These are phyloP conservation scores for Pocota personata DNA, from an alignment of 2,888 invertebrate genomes.

Conservation along the genomic window DNA sequence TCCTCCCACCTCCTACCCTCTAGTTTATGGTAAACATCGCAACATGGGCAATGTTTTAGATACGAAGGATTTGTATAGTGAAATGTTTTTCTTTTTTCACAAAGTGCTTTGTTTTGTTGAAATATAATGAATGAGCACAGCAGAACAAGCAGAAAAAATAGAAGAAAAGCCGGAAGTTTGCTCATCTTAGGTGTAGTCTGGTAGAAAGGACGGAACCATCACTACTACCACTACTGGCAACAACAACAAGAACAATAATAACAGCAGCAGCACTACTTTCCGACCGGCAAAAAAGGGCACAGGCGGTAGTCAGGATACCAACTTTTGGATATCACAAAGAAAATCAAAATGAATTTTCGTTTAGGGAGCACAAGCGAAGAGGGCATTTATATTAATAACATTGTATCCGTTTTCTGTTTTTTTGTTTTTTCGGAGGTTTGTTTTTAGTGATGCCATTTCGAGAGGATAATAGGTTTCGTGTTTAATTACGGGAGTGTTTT, in stretches of 20 bases:
- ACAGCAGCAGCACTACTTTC: neutral
- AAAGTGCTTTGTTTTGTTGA: conserved; percentile 58
- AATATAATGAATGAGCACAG: conserved; percentile 51
- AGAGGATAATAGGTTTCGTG: conserved; percentile 24
- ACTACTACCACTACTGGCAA: neutral
- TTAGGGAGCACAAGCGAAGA: conserved; percentile 29
- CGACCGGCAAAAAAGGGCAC: conserved; percentile 30
- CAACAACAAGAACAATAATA: neutral
- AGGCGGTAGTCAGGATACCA: conserved; percentile 46
- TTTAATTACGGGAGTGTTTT: conserved; percentile 15
- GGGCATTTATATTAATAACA: conserved; percentile 54
- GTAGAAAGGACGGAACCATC: neutral
- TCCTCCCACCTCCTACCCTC: neutral
- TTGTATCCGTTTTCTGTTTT: conserved; percentile 45
- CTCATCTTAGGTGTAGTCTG: conserved; percentile 35
- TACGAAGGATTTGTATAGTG: conserved; percentile 11
- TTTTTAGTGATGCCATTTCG: conserved; percentile 55
- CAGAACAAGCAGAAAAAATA: neutral
- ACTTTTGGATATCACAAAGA: conserved; percentile 55
- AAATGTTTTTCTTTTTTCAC: conserved; percentile 24
- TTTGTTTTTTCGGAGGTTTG: neutral
- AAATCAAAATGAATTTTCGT: conserved; percentile 64
- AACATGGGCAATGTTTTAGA: conserved; percentile 19
- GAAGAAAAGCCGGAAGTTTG: conserved; percentile 59
- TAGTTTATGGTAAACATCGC: conserved; percentile 24